phyloP scores from a whole-genome alignment of 2,113 vertebrate species.

The Ivindomyrus marchei region DNA sequence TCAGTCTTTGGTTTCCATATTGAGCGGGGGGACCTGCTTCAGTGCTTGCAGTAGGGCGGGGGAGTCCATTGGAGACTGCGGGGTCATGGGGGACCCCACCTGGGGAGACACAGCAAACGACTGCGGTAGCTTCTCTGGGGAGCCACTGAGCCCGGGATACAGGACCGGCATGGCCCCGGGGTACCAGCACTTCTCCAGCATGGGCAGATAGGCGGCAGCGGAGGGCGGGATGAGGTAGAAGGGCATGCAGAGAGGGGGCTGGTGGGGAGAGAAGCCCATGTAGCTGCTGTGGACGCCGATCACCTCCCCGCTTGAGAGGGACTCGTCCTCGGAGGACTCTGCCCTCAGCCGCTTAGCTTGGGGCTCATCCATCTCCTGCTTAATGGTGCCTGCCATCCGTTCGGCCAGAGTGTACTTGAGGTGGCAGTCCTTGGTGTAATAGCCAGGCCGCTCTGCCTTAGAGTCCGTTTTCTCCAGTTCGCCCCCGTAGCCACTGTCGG shows the following conservation, averaged over 20 bases:
- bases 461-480: constrained; percentile 79
- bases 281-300: constrained; percentile 57
- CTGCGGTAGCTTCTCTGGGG: constrained; percentile 65
- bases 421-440: constrained; percentile 61
- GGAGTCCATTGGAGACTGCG: constrained; percentile 72
- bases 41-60: constrained; percentile 77
- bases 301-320: constrained; percentile 53
- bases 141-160: constrained; percentile 72
- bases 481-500: constrained; percentile 93
- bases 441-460: constrained; percentile 59
- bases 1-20: constrained; percentile 93
- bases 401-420: constrained; percentile 57
- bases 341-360: constrained; percentile 70
- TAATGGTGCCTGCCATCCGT: constrained; percentile 60
- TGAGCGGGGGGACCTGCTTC: constrained; percentile 79
- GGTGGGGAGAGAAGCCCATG: constrained; percentile 73
- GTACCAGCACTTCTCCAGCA: constrained; percentile 98
- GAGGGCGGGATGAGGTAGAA: constrained; percentile 90
- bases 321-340: constrained; percentile 69
- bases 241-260: constrained; percentile 85
- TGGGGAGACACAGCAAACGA: constrained; percentile 74
- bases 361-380: constrained; percentile 80
- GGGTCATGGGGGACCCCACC: constrained; percentile 67
- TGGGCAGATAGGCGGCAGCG: constrained; percentile 83
- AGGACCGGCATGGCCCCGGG: constrained; percentile 74